These are phyloP conservation scores for Idris sp. DNA, from an alignment of 1,140 invertebrate genomes.

Conservation along the genomic window DNA sequence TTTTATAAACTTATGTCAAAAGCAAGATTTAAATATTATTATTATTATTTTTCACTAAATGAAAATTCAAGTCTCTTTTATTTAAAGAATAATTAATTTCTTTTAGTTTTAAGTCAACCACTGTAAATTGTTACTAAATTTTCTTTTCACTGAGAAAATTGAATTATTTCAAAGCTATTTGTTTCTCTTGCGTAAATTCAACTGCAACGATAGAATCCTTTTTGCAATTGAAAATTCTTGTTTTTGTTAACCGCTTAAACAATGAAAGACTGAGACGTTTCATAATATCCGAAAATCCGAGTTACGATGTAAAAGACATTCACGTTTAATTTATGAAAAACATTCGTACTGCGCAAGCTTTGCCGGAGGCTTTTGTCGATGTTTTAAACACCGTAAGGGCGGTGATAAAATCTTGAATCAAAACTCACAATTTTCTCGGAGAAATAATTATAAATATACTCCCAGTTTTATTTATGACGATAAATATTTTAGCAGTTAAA, in stretches of 20 bases:
- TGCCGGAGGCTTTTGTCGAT: conserved; percentile 22
- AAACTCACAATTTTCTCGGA: no score
- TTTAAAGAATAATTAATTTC: no score
- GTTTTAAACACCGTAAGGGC: conserved; percentile 10
- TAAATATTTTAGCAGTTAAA: no score
- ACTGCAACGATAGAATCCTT: conserved; percentile 2
- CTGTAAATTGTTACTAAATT: conserved; percentile 5
- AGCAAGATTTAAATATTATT: no score
- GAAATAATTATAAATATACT: no score
- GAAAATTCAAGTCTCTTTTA: no score
- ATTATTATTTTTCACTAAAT: no score
- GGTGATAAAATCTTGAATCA: conserved; percentile 11
- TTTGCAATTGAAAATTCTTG: conserved; percentile 23
- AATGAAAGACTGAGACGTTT: conserved; percentile 16
- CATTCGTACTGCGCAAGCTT: conserved; percentile 3
- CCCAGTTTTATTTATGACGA: no score
- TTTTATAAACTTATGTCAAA: no score
- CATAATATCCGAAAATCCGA: conserved; percentile 8
- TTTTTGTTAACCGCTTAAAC: conserved; percentile 16
- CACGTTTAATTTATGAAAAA: conserved; percentile 52
- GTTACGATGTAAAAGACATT: conserved; percentile 23
- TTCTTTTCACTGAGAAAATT: conserved; percentile 1
- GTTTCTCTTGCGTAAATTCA: conserved; percentile 13
- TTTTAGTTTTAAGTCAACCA: conserved; percentile 12
- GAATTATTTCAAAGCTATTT: neutral